phyloP scores from a whole-genome alignment of 1,140 invertebrate species.

The Halesus radiatus region DNA sequence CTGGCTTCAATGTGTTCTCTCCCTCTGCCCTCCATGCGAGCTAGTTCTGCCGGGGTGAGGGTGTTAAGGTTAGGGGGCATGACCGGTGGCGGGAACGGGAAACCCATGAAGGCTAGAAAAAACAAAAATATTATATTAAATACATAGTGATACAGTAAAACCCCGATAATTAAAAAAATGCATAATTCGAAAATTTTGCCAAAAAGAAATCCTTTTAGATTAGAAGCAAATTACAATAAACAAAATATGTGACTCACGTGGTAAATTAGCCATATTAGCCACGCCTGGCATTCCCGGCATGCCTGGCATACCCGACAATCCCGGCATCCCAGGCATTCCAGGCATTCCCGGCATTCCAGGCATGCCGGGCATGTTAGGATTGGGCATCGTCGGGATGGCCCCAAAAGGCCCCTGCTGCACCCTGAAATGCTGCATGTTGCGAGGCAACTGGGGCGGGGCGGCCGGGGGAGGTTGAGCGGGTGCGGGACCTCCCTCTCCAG shows the following conservation, averaged over 20 bases:
- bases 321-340: neutral
- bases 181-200: too few relatives aligned
- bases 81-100: slow-evolving; percentile 78
- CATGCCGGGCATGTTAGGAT: slow-evolving; percentile 5
- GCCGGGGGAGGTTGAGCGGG: slow-evolving; percentile 55
- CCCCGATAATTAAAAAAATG: too few relatives aligned
- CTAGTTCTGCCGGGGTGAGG: slow-evolving; percentile 87
- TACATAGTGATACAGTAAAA: too few relatives aligned
- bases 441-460: slow-evolving; percentile 45
- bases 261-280: slow-evolving; percentile 34
- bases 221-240: too few relatives aligned
- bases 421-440: slow-evolving; percentile 6
- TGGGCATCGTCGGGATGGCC: neutral
- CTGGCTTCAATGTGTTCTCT: slow-evolving; percentile 91
- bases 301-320: neutral
- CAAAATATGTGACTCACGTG: slow-evolving; percentile 4
- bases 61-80: slow-evolving; percentile 82
- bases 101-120: slow-evolving; percentile 56
- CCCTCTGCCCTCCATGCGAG: slow-evolving; percentile 89
- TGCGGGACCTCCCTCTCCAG: slow-evolving; percentile 64
- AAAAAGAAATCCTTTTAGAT: too few relatives aligned
- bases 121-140: too few relatives aligned
- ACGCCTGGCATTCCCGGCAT: neutral
- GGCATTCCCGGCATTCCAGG: slow-evolving; percentile 38
- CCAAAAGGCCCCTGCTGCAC: slow-evolving; percentile 25